Evolutionary conservation across 2,797 vertebrate genomes (phyloP).

Genomic region (Rhinophrynus dorsalis): DNA sequence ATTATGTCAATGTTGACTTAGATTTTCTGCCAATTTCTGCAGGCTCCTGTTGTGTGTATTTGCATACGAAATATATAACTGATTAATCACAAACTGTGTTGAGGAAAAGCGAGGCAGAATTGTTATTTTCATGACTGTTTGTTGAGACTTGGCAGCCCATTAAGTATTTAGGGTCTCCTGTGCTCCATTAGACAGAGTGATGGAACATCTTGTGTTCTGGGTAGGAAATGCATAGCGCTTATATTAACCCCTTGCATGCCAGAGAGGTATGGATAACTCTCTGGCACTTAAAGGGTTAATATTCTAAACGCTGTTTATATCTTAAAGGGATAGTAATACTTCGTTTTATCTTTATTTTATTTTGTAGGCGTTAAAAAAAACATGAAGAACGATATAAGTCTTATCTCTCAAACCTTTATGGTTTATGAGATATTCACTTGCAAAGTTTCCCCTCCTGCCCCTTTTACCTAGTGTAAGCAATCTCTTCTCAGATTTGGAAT

Average conservation of each 20-base stretch:
- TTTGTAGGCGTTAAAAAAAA: no score
- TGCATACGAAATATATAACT: slow-evolving; percentile 23
- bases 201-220: neutral
- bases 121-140: slow-evolving; percentile 22
- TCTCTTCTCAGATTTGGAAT: neutral
- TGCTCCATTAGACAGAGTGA: slow-evolving; percentile 11
- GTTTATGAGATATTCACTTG: no score
- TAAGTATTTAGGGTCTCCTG: slow-evolving; percentile 18
- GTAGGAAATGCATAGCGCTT: neutral
- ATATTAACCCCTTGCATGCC: no score
- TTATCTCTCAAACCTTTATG: no score
- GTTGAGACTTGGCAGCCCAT: slow-evolving; percentile 21
- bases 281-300: no score
- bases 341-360: no score
- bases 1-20: slow-evolving; percentile 41
- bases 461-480: no score
- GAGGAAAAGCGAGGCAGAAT: neutral
- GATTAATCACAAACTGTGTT: slow-evolving; percentile 3
- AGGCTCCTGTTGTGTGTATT: slow-evolving; percentile 18
- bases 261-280: no score
- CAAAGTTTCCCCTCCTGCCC: no score
- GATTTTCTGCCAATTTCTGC: slow-evolving; percentile 28
- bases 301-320: no score
- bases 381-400: no score
- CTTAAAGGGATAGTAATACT: no score